phyloP scores from a whole-genome alignment of 2,888 invertebrate genomes.

The Leucophenga montana region DNA sequence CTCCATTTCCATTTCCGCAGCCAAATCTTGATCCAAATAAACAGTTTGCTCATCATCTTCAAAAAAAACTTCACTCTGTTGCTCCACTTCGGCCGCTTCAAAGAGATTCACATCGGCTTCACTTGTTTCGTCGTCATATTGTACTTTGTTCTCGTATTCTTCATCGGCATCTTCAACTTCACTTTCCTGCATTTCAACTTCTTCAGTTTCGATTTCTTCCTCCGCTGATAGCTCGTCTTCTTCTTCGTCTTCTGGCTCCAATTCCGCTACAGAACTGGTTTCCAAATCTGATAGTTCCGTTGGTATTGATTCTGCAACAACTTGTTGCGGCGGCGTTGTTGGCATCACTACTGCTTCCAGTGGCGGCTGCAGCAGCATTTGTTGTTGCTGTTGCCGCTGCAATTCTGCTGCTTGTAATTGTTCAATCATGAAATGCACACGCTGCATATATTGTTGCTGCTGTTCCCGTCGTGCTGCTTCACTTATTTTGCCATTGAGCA shows the following conservation, averaged over 20 bases:
- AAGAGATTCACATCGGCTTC: slow-evolving; percentile 40
- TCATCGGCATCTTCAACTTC: slow-evolving; percentile 7
- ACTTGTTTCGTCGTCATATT: not conserved
- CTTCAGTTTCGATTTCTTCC: slow-evolving; percentile 33
- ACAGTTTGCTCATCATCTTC: slow-evolving; percentile 33
- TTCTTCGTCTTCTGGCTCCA: slow-evolving; percentile 24
- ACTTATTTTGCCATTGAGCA: slow-evolving; percentile 42
- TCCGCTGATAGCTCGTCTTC: slow-evolving; percentile 46
- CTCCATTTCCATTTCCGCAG: slow-evolving; percentile 46
- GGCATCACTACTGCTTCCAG: not conserved
- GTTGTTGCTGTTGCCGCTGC: slow-evolving; percentile 49
- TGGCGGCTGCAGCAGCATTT: slow-evolving; percentile 34
- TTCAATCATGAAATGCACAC: slow-evolving; percentile 58
- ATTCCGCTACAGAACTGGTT: not conserved
- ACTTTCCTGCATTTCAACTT: slow-evolving; percentile 18
- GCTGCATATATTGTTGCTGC: slow-evolving; percentile 58
- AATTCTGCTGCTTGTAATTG: slow-evolving; percentile 54
- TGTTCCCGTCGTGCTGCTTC: slow-evolving; percentile 54
- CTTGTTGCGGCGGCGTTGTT: not conserved
- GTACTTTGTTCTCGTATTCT: slow-evolving; percentile 13
- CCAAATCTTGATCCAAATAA: slow-evolving; percentile 38
- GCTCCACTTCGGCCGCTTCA: slow-evolving; percentile 34
- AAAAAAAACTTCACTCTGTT: not conserved
- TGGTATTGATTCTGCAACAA: not conserved
- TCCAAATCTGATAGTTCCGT: not conserved